Conservation (phyloP, 2,888 invertebrate genomes). For the Coenonympha glycerion region DNA sequence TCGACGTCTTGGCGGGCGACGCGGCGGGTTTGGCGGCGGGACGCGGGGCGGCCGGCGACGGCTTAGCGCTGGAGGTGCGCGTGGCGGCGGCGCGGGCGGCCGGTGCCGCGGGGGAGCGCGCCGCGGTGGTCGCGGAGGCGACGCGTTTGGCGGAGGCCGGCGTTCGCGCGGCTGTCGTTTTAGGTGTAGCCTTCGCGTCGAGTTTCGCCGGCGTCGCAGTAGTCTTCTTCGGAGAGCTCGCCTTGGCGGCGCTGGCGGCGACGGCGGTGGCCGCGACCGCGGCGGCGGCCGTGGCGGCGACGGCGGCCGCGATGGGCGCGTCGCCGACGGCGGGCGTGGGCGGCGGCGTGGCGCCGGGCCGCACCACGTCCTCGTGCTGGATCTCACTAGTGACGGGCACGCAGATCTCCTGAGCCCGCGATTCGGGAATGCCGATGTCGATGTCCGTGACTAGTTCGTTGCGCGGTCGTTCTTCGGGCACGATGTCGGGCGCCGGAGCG, state of each 20-base stretch:
- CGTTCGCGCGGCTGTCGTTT: slow-evolving; percentile 37
- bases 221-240: slow-evolving; percentile 33
- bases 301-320: slow-evolving; percentile 35
- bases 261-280: slow-evolving; percentile 40
- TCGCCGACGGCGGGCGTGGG: slow-evolving; percentile 43
- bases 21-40: slow-evolving; percentile 29
- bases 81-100: slow-evolving; percentile 28
- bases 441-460: slow-evolving; percentile 60
- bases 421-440: slow-evolving; percentile 60
- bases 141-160: slow-evolving; percentile 35
- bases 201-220: slow-evolving; percentile 40
- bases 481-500: slow-evolving; percentile 59
- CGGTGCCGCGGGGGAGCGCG: slow-evolving; percentile 28
- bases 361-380: slow-evolving; percentile 47
- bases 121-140: slow-evolving; percentile 29
- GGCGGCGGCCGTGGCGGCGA: slow-evolving; percentile 44
- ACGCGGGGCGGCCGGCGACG: slow-evolving; percentile 52
- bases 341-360: slow-evolving; percentile 39
- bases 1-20: slow-evolving; percentile 31
- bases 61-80: slow-evolving; percentile 25
- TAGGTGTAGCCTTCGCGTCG: slow-evolving; percentile 33
- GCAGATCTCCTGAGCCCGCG: slow-evolving; percentile 67
- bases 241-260: slow-evolving; percentile 36
- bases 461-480: slow-evolving; percentile 47
- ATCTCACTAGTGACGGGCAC: slow-evolving; percentile 63